Percentiles rank a stretch among this genome's conserved stretches.
Evolutionary conservation across 2,797 vertebrate genomes (phyloP).

Genomic region (Petrocephalus schoutedeni): DNA sequence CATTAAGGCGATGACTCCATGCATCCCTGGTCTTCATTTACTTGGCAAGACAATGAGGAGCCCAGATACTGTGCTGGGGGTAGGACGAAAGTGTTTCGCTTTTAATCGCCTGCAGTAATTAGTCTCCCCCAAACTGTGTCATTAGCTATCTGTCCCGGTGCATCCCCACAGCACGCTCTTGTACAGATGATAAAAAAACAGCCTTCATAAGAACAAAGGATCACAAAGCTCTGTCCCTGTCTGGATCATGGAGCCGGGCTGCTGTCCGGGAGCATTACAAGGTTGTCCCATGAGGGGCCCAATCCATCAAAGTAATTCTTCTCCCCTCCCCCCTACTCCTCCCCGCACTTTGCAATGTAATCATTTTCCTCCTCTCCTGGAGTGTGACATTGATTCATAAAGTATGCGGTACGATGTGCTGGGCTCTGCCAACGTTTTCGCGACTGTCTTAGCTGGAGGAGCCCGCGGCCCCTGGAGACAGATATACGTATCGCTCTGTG

Average conservation of each 20-base stretch:
- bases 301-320: constrained; percentile 72
- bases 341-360: constrained; percentile 63
- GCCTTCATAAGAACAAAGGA: constrained; percentile 40
- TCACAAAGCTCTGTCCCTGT: constrained; percentile 25
- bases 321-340: constrained; percentile 24
- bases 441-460: constrained; percentile 48
- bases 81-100: constrained; percentile 45
- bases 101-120: constrained; percentile 64
- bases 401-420: constrained; percentile 55
- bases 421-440: constrained; percentile 57
- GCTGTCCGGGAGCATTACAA: constrained; percentile 71
- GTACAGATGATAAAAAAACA: constrained; percentile 49
- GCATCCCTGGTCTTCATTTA: constrained; percentile 58
- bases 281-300: constrained; percentile 67
- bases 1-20: constrained; percentile 44
- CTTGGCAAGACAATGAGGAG: constrained; percentile 49
- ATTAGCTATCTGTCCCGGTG: constrained; percentile 52
- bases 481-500: not conserved
- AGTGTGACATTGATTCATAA: constrained; percentile 72
- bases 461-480: constrained; percentile 22
- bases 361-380: constrained; percentile 67
- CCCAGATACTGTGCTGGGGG: constrained; percentile 36
- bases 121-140: constrained; percentile 49
- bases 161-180: constrained; percentile 14
- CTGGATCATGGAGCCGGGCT: constrained; percentile 45